Base-by-base conservation (phyloP, 2,797 vertebrate genomes). In the Sebastes jordani region DNA sequence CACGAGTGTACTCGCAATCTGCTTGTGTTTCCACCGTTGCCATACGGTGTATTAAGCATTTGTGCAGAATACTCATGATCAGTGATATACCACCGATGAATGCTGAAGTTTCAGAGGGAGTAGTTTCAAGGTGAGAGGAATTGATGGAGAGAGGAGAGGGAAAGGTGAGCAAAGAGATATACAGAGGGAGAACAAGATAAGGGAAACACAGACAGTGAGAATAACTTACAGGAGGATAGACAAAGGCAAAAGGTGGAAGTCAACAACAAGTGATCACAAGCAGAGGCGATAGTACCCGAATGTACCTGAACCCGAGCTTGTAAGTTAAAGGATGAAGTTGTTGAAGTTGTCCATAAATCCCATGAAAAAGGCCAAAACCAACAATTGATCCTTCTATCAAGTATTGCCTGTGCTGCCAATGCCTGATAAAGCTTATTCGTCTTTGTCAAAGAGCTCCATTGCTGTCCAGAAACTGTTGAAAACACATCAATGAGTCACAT, bases 51-150 rank as follows among this genome's bases (percentile, higher is more conserved):
- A 55, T 86, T 85, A 77, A 86, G 22, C 34, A 16, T 85, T 67
- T 32, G 67, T 14, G 65, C 59, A 7, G 76, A 76, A 82, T 83
- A 27, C 79, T 82, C 63, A 71, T 64, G 79, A 74, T 70, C 36
- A 23, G 61, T n/a, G 58, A 78, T 71, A 22, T 23, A 61, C 61
- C 6, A 1, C 61, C 22, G 32, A 82, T 63, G 76, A 85, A 78
- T 85, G 61, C 62, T 76, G 61, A 67, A 58, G 73, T 77, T 76
- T 81, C n/a, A 29, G 7, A 46, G n/a, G 30, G 34, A 72, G 61
- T 49, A 9, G 36, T 49, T 75, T 79, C 72, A 88, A 88, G 81
- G 87, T 92, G 81, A 89, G 71, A 74, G 34, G 69, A 65, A 58
- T 38, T 80, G 76, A 90, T 78, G 63, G 63, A 74, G 62, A 68